Evolutionary conservation across 2,888 invertebrate species (phyloP).

Genomic region (Gasteruption jaculator): DNA sequence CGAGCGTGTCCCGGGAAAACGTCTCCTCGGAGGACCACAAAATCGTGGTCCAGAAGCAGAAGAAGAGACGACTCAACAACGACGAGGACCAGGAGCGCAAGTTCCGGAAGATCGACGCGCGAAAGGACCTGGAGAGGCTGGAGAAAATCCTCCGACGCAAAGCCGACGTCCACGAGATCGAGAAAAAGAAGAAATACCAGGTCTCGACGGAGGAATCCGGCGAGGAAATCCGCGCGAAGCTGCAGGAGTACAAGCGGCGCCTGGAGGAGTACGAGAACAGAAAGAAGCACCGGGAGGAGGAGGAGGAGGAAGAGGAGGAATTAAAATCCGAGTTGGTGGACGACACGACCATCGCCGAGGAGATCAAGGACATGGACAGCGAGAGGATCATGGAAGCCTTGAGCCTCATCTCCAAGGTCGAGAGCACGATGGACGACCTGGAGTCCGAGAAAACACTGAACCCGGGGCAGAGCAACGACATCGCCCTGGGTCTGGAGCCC

Average conservation of each 20-base stretch:
- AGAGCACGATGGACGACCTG: slow-evolving; percentile 23
- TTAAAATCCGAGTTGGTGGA: slow-evolving; percentile 9
- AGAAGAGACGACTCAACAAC: neutral
- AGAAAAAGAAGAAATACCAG: slow-evolving; percentile 5
- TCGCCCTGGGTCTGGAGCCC: too few species aligned
- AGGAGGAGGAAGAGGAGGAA: slow-evolving; percentile 10
- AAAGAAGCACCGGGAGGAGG: slow-evolving; percentile 16
- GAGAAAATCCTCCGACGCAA: slow-evolving; percentile 24
- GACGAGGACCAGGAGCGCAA: slow-evolving; percentile 7
- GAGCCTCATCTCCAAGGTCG: slow-evolving; percentile 28
- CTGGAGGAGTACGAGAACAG: slow-evolving; percentile 24
- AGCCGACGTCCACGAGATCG: slow-evolving; percentile 6
- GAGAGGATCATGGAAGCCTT: slow-evolving; percentile 29
- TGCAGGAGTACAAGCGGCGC: slow-evolving; percentile 32
- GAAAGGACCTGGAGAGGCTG: slow-evolving; percentile 23
- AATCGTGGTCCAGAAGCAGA: neutral
- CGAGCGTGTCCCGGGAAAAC: too few species aligned
- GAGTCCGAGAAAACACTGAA: slow-evolving; percentile 18
- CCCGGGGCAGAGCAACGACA: too few species aligned
- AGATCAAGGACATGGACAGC: slow-evolving; percentile 24
- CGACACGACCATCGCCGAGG: too few species aligned
- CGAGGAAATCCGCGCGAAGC: slow-evolving; percentile 28
- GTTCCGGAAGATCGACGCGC: slow-evolving; percentile 15
- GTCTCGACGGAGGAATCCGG: slow-evolving; percentile 21
- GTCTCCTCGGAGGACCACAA: too few species aligned